These are phyloP conservation scores for Pseudomugil tenellus DNA, from an alignment of 2,797 vertebrate species.

Conservation along the genomic window DNA sequence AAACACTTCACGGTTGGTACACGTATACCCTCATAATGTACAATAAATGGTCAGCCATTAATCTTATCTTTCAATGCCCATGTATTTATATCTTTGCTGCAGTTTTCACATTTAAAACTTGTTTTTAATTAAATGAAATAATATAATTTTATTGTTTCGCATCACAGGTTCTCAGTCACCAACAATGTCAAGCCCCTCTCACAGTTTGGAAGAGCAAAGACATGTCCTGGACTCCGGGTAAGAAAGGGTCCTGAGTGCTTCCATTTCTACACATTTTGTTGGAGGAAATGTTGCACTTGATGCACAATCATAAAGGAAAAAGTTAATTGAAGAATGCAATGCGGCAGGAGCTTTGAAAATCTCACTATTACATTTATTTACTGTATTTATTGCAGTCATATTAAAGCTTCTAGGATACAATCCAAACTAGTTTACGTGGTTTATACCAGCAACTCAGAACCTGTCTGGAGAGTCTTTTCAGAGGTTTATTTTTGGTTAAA, in stretches of 20 bases:
- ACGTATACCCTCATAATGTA: neutral
- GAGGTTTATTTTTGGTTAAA: too few species aligned
- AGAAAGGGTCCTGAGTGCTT: conserved; percentile 42
- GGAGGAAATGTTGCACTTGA: neutral
- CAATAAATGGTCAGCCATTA: neutral
- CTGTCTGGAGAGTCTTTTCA: too few species aligned
- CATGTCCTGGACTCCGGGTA: conserved; percentile 85
- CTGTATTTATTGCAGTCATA: too few species aligned
- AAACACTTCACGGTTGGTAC: conserved; percentile 75
- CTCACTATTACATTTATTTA: too few species aligned
- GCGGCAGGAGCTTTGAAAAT: too few species aligned
- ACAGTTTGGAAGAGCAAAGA: conserved; percentile 80
- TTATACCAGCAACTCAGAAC: too few species aligned
- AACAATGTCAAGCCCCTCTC: conserved; percentile 71
- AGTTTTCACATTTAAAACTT: neutral
- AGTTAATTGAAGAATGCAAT: too few species aligned
- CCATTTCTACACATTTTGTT: neutral
- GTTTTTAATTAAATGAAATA: neutral
- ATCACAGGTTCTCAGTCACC: conserved; percentile 75
- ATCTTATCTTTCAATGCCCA: neutral
- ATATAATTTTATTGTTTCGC: conserved; percentile 25
- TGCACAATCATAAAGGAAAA: too few species aligned
- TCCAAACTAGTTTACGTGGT: too few species aligned
- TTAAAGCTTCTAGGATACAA: too few species aligned
- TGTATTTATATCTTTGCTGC: neutral